Base-by-base conservation (phyloP, 1,140 invertebrate genomes). In the Wiebesia pumilae region DNA sequence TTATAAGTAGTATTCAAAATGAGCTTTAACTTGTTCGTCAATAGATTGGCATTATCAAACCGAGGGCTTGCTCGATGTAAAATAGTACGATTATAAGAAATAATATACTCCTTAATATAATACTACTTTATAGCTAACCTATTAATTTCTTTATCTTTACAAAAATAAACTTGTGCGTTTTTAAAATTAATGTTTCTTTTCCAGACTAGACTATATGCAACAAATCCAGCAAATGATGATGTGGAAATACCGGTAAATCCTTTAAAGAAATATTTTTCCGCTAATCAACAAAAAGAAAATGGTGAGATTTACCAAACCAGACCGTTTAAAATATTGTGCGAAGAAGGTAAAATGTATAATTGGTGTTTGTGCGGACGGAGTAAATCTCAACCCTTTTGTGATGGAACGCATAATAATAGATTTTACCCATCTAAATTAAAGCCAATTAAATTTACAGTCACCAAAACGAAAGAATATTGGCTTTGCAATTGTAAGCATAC, bases 401-500 rank as follows among this genome's bases (percentile, higher is more conserved):
- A 99, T 95, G 96, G 97, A 9, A 97, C 97, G 16, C 98, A 99
- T 92, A 97, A 95, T 90, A 96, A 96, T 91, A 92, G 95, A 54
- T 96, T 95, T 89, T 92, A 98, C 0, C 97, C 96, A 94, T 95
- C 97, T 62, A 95, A 95, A 91, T 92, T 94, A 43, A 95, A 95
- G 83, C 98, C 98, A 0, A 94, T 99, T 24, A 94, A 94, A 85
- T 99, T 99, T 90, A 93, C 94, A 89, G 98, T 99, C 3, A 95
- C 96, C 77, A 96, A 99, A 94, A 97, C 96, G 0, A 98, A 98
- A 92, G 97, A 99, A 27, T 99, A 99, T 91, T 99, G 98, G 98
- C 94, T 99, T 7, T 99, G 99, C 92, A 99, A 99, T 91, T 99
- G 99, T 92, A 99, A 99, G 93, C 98, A 99, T 92, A 99, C 98